Evolutionary conservation across 92 coral and sea anemone species (phyloP), one percentile per base, ranked within the genome.

Genomic region (Zoanthus solanderi): DNA sequence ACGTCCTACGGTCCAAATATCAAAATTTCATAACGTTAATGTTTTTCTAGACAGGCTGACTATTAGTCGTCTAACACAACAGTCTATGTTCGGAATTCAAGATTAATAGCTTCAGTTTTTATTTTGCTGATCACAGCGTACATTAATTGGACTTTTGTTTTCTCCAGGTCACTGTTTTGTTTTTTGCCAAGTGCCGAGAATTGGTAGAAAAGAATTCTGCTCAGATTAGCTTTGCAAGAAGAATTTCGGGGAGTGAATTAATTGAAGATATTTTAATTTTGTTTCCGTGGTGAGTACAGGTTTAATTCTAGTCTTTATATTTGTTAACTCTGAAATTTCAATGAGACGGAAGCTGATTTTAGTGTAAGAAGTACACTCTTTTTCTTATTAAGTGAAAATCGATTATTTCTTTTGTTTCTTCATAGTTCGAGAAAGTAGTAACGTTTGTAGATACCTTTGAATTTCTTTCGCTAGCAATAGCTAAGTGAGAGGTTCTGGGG

Each of bases 101-200:
- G 56, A 7, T 50, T 7, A 7, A 7, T 2, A 7, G 28, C 17
- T 58, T 13, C 8, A 17, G 28, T 28, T 63, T 11, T 63, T 63
- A 63, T 58, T 58, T 14, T 58, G 4, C n/a, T 18, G 15, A 58
- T 58, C 65, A 14, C 65, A 58, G 65, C 65, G 9, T 30, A 45
- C 9, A 18, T 37, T 47, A 16, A 48, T 47, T 31, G 31, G 23
- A 23, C 17, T 37, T 77, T 50, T 42, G 65, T 75, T 80, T 71
- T 37, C 15, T 23, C 31, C 78, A 97, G 99, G 98, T 97, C 74
- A 92, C 90, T 46, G 77, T 97, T 47, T 86, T 97, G 85, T 92
- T 97, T 89, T 97, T 97, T 68, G 99, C 99, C 18, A 95, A 97
- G 87, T 94, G 98, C 91, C 95, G 98, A 53, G 99, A 97, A 87